phyloP scores from a whole-genome alignment of 2,113 vertebrate species.

The Silurus asotus region DNA sequence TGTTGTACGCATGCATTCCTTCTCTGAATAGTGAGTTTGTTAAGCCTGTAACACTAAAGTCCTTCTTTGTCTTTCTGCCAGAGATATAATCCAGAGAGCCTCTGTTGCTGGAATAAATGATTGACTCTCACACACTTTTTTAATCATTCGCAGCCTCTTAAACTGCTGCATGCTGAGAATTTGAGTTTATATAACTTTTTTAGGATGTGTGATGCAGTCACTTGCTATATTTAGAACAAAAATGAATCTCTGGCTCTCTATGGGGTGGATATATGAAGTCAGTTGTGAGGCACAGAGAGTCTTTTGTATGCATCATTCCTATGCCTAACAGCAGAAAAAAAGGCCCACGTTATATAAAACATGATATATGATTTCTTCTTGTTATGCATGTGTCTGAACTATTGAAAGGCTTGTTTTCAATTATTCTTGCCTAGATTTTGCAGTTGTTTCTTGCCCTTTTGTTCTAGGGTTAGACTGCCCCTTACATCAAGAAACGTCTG shows the following conservation, averaged over 20 bases:
- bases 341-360: background rate
- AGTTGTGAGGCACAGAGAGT: background rate
- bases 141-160: background rate
- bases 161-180: background rate
- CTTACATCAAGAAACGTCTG: background rate
- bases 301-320: background rate
- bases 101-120: constrained; percentile 43
- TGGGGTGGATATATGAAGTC: background rate
- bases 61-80: constrained; percentile 51
- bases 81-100: constrained; percentile 43
- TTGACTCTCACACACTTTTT: background rate
- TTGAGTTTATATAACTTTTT: background rate
- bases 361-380: background rate
- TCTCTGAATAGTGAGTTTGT: constrained; percentile 57
- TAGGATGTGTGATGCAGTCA: background rate
- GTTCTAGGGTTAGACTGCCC: background rate
- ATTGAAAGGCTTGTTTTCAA: too few relatives aligned
- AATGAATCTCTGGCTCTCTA: background rate
- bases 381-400: background rate
- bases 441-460: background rate
- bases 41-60: constrained; percentile 54
- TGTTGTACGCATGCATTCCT: constrained; percentile 38
- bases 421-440: background rate
- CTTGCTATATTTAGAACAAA: constrained; percentile 3
- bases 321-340: background rate